These are phyloP conservation scores for Pterophyllum scalare DNA, from an alignment of 2,113 vertebrate genomes.

Conservation along the genomic window DNA sequence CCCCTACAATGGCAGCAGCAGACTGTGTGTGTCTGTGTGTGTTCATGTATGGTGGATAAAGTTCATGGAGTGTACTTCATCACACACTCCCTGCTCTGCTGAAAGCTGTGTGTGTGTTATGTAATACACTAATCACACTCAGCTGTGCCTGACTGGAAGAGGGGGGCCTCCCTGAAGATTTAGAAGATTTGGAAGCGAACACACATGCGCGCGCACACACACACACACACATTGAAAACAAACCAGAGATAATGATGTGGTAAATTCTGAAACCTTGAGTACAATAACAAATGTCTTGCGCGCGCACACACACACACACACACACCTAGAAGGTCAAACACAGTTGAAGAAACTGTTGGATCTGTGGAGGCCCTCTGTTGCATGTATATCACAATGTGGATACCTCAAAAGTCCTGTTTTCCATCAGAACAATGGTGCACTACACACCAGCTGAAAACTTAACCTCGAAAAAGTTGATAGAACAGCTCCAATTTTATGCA, in stretches of 20 bases:
- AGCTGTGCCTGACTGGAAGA: constrained; percentile 51
- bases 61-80: constrained; percentile 34
- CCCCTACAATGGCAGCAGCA: not conserved
- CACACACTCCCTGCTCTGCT: constrained; percentile 38
- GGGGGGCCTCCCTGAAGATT: constrained; percentile 51
- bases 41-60: constrained; percentile 21
- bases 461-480: not conserved
- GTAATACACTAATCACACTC: constrained; percentile 71
- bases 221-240: constrained; percentile 13
- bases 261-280: not conserved
- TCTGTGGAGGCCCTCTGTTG: not conserved
- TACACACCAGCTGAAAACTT: not conserved
- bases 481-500: not conserved
- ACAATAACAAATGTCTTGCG: not conserved
- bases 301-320: not conserved
- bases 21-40: not conserved
- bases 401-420: not conserved
- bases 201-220: constrained; percentile 35
- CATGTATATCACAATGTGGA: not conserved
- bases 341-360: not conserved
- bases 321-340: constrained; percentile 1
- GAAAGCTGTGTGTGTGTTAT: constrained; percentile 43
- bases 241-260: constrained; percentile 15
- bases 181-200: constrained; percentile 29
- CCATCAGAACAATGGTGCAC: not conserved